Evolutionary conservation across 2,113 vertebrate species (phyloP).

Genomic region (Gorilla gorilla): DNA sequence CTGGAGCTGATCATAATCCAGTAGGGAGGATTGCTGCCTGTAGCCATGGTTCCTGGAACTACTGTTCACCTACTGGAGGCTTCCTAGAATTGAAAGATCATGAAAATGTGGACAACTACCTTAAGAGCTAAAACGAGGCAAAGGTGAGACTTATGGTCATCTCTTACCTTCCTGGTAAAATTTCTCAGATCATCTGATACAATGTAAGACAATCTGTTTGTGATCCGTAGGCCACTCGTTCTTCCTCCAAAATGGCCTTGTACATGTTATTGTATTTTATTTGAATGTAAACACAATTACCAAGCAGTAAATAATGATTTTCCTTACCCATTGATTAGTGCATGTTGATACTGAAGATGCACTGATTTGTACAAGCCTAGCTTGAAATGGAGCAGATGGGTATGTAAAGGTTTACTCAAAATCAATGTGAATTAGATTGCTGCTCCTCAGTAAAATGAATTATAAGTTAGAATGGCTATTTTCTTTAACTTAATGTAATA

Average conservation of each 20-base stretch:
- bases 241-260: slow-evolving; percentile 38
- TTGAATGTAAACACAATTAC: slow-evolving; percentile 61
- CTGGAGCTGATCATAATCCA: neutral
- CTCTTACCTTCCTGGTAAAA: neutral
- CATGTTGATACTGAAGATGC: slow-evolving; percentile 48
- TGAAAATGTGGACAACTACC: neutral
- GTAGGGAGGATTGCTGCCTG: neutral
- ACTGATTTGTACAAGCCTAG: slow-evolving; percentile 66
- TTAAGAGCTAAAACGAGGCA: neutral
- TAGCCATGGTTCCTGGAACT: neutral
- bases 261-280: slow-evolving; percentile 53
- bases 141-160: neutral
- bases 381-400: slow-evolving; percentile 59
- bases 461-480: slow-evolving; percentile 53
- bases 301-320: slow-evolving; percentile 72
- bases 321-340: slow-evolving; percentile 59
- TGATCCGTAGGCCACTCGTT: slow-evolving; percentile 7
- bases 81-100: neutral
- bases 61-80: neutral
- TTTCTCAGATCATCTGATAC: neutral
- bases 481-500: slow-evolving; percentile 45
- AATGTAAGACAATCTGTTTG: neutral
- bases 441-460: slow-evolving; percentile 41
- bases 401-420: slow-evolving; percentile 60
- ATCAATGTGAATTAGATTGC: slow-evolving; percentile 71